Evolutionary conservation across 2,797 vertebrate genomes (phyloP).

Genomic region (Triplophysa yarkandensis): DNA sequence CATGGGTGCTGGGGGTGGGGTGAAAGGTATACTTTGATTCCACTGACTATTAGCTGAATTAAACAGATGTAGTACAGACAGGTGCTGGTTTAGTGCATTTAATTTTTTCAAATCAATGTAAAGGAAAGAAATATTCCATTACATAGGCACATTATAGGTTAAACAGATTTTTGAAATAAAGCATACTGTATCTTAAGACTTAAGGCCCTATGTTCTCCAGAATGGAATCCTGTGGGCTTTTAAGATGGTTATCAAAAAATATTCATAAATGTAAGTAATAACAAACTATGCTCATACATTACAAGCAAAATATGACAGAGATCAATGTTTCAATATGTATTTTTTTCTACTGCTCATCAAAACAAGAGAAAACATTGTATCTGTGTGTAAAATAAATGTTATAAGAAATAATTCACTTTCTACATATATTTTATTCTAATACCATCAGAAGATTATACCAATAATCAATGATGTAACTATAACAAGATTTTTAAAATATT

Average conservation of each 20-base stretch:
- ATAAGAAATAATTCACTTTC: too few species aligned
- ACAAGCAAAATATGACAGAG: slow-evolving; percentile 55
- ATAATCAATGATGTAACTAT: too few species aligned
- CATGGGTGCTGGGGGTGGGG: slow-evolving; percentile 11
- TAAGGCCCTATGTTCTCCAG: slow-evolving; percentile 25
- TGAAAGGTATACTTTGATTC: slow-evolving; percentile 3
- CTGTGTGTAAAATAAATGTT: background rate
- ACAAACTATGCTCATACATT: slow-evolving; percentile 51
- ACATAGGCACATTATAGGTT: slow-evolving; percentile 1
- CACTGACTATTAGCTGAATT: slow-evolving; percentile 12
- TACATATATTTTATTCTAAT: too few species aligned
- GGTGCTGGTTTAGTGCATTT: slow-evolving; percentile 33
- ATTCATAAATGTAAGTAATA: slow-evolving; percentile 45
- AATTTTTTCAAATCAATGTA: background rate
- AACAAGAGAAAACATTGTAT: background rate
- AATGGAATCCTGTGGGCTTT: slow-evolving; percentile 58
- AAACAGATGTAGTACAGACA: slow-evolving; percentile 38
- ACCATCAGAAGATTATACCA: background rate
- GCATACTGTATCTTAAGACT: slow-evolving; percentile 2
- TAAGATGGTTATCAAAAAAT: slow-evolving; percentile 66
- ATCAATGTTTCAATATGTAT: slow-evolving; percentile 50
- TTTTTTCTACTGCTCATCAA: background rate
- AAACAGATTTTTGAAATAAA: background rate
- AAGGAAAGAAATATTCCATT: background rate
- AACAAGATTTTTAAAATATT: background rate